phyloP scores from a whole-genome alignment of 2,888 invertebrate genomes.

The Limnephilus auricula region DNA sequence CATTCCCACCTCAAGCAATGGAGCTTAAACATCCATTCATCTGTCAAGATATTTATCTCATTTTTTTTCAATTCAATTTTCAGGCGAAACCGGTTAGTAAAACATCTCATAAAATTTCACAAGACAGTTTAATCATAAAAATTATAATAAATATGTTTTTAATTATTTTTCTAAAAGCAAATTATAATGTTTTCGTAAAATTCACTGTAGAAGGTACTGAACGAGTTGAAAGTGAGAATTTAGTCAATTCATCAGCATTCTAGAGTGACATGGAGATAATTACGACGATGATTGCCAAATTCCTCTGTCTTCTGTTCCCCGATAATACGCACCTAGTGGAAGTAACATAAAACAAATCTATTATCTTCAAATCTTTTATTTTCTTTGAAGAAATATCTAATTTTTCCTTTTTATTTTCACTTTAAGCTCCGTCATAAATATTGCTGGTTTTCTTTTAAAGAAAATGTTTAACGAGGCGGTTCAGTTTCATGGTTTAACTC shows the following conservation, averaged over 20 bases:
- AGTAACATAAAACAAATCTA: conserved; percentile 5
- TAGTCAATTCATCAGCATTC: conserved; percentile 16
- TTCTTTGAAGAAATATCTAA: background rate
- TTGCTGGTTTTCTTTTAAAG: background rate
- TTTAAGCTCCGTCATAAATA: background rate
- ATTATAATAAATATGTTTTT: background rate
- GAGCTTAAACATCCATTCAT: too few relatives aligned
- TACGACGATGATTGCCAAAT: conserved; percentile 40
- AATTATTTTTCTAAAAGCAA: background rate
- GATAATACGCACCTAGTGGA: conserved; percentile 8
- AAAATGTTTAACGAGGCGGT: background rate
- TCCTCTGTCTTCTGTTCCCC: conserved; percentile 3
- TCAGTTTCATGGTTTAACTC: background rate
- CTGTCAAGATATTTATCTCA: too few relatives aligned
- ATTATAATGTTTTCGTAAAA: background rate
- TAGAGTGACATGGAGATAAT: conserved; percentile 31
- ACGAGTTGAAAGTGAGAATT: conserved; percentile 22
- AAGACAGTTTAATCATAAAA: too few relatives aligned
- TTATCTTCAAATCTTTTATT: background rate
- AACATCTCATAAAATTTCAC: background rate
- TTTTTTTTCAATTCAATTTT: background rate
- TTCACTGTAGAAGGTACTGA: background rate
- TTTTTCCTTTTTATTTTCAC: background rate
- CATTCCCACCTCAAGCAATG: too few relatives aligned
- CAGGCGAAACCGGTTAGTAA: background rate